phyloP scores from a whole-genome alignment of 2,888 invertebrate species.

The Oasisia sp. region DNA sequence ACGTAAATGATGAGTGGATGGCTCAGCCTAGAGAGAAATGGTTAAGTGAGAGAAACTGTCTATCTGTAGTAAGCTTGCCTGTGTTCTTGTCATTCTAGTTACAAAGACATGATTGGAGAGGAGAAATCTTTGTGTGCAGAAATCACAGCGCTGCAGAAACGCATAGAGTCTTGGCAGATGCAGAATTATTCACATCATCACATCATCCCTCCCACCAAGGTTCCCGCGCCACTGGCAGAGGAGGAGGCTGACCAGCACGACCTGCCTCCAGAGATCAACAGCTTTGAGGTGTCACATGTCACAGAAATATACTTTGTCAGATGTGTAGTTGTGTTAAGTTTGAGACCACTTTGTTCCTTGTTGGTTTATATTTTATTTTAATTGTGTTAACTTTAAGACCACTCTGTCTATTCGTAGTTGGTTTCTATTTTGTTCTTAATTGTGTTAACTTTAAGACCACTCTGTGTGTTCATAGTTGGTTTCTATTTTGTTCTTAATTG shows the following conservation, averaged over 20 bases:
- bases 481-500: too few species aligned
- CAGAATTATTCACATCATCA: background rate
- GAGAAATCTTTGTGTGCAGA: conserved; percentile 5
- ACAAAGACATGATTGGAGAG: background rate
- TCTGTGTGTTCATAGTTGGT: too few species aligned
- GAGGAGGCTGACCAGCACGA: background rate
- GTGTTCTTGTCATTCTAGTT: background rate
- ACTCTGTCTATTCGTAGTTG: too few species aligned
- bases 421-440: too few species aligned
- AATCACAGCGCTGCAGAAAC: background rate
- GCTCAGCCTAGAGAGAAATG: too few species aligned
- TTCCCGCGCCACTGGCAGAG: background rate
- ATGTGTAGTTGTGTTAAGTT: too few species aligned
- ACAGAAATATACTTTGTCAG: background rate
- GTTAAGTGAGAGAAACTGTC: too few species aligned
- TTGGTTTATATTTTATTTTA: too few species aligned
- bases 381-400: too few species aligned
- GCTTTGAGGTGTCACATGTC: background rate
- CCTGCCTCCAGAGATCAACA: background rate
- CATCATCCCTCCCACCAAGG: background rate
- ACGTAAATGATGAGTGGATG: too few species aligned
- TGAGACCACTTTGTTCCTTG: too few species aligned
- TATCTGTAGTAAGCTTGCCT: background rate
- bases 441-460: too few species aligned
- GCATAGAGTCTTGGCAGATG: background rate